Evolutionary conservation across 2,797 vertebrate genomes (phyloP).

Genomic region (Caiman crocodilus): DNA sequence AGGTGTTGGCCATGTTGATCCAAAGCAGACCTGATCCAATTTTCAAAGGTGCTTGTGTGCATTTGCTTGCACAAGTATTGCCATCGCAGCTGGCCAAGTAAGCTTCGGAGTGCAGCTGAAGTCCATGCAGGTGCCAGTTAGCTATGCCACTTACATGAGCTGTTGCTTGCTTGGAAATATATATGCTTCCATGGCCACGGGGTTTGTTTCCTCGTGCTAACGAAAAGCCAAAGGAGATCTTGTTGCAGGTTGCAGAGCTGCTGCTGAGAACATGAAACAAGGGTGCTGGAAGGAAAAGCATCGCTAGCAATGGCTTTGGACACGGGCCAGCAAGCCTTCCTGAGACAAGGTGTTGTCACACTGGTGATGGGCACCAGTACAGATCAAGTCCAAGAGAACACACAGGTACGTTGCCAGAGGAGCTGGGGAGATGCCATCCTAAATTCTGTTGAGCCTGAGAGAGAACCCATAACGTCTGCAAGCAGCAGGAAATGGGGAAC

Average conservation of each 20-base stretch:
- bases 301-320: neutral
- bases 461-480: constrained; percentile 9
- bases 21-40: neutral
- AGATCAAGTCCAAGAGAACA: constrained; percentile 18
- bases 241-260: neutral
- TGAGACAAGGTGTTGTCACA: neutral
- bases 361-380: neutral
- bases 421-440: constrained; percentile 20
- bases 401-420: neutral
- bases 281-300: neutral
- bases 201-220: neutral
- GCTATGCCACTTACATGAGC: neutral
- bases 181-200: neutral
- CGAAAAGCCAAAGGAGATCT: neutral
- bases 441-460: constrained; percentile 20
- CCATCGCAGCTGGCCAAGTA: neutral
- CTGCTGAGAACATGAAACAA: neutral
- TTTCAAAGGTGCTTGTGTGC: neutral
- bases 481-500: neutral
- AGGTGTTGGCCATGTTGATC: no score
- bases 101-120: neutral
- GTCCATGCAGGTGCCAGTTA: neutral
- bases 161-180: rapidly evolving
- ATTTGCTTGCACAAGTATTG: neutral
- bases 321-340: neutral